Evolutionary conservation across 2,888 invertebrate genomes (phyloP), one percentile per base, ranked within the genome.

Genomic region (Argynnis bischoffii): DNA sequence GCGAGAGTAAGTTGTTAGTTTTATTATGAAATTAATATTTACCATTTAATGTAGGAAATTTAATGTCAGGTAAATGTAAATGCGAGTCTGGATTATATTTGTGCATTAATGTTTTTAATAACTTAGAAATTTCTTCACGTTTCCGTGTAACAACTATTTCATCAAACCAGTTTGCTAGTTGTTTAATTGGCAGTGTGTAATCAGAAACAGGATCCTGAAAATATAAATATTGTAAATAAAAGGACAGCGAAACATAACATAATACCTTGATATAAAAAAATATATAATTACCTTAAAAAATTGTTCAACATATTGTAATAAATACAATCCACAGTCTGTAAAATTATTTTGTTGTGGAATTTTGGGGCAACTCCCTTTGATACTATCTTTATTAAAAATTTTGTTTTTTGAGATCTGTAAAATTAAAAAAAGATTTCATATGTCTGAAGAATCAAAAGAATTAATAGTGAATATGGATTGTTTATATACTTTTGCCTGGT

Each of bases 291-390:
- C 97, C 94, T 95, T 95, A 87, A 99, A 98, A 91, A 99, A 99
- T 70, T 96, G 96, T 90, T 99, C 99, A 6, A 98, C 98, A 93
- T 99, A 99, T 85, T 99, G 98, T 65, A 99, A 92, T 69, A 99
- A 93, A 88, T 97, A 99, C 15, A 99, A 93, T 0, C 99, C 99
- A 89, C 99, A 99, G 86, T 99, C 99, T 53, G 97, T 97, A 83
- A 96, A 98, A 93, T 99, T 99, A 75, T 96, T 97, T 90, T 99
- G 99, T 84, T 99, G 98, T n/a, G 99, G 99, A 73, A 98, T 97
- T 91, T 97, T 97, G 0, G 98, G 97, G 79, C 95, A 95, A 74
- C 95, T 95, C 6, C 98, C 98, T 80, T 96, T 96, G 78, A 99
- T 97, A 55, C 95, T 96, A 77, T 96, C 95, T 84, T 96, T 97